Evolutionary conservation across 92 coral and sea anemone species (phyloP).

Genomic region (Zoanthus gigantus): DNA sequence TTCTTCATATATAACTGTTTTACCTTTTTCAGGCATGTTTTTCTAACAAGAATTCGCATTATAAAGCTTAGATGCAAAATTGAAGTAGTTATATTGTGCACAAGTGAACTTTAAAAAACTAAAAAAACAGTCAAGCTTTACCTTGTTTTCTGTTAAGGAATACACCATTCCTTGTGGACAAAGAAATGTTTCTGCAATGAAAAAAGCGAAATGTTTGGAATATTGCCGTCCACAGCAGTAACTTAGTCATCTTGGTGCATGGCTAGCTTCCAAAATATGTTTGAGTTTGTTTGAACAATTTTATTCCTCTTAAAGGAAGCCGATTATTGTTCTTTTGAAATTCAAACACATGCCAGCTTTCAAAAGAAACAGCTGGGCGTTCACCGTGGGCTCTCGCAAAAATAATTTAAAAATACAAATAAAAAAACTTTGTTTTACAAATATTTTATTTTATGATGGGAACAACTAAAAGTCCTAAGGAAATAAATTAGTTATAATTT

Average conservation of each 20-base stretch:
- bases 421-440: not conserved
- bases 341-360: conserved; percentile 7
- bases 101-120: not conserved
- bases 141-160: conserved; percentile 25
- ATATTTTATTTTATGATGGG: not conserved
- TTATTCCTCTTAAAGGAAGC: not conserved
- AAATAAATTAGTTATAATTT: not conserved
- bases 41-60: too few species aligned
- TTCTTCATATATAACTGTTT: too few species aligned
- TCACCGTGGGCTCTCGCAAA: not conserved
- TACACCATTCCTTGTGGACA: conserved; percentile 19
- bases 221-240: not conserved
- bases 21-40: too few species aligned
- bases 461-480: not conserved
- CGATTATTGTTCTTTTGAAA: not conserved
- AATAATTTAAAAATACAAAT: not conserved
- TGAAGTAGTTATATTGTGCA: too few species aligned
- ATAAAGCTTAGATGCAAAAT: not conserved
- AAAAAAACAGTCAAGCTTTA: not conserved
- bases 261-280: not conserved
- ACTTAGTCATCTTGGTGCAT: not conserved
- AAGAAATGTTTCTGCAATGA: conserved; percentile 5
- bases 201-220: not conserved
- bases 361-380: conserved; percentile 19
- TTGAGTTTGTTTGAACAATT: not conserved